A percentile compares a stretch with the other conserved stretches of the same genome.
Evolutionary conservation across 2,888 invertebrate species (phyloP).

Genomic region (Cenopis cana): DNA sequence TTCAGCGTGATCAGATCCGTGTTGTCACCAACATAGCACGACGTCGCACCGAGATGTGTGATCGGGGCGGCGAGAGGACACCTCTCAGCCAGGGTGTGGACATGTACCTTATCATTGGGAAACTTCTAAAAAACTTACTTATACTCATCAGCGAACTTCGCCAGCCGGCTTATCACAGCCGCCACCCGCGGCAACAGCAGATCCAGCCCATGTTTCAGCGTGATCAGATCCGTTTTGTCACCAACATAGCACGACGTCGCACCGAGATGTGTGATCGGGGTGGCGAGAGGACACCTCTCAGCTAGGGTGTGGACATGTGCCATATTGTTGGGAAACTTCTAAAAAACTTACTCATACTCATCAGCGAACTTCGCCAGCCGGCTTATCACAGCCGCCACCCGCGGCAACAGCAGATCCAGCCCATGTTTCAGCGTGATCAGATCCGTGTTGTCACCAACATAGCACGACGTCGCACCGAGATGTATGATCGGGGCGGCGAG

Average conservation of each 20-base stretch:
- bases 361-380: constrained; percentile 92
- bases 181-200: constrained; percentile 94
- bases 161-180: constrained; percentile 90
- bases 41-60: too few relatives aligned
- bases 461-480: constrained; percentile 98
- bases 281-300: constrained; percentile 94
- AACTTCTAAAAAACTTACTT: constrained; percentile 81
- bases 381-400: constrained; percentile 92
- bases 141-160: constrained; percentile 91
- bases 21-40: too few relatives aligned
- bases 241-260: constrained; percentile 99
- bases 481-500: constrained; percentile 98
- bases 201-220: constrained; percentile 94
- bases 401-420: constrained; percentile 93
- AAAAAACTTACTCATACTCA: constrained; percentile 86
- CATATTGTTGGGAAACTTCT: constrained; percentile 84
- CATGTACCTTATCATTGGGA: background rate
- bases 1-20: constrained; percentile 96
- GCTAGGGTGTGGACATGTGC: constrained; percentile 98
- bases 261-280: constrained; percentile 98
- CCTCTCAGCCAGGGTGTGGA: too few relatives aligned
- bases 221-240: constrained; percentile 97
- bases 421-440: constrained; percentile 95
- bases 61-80: too few relatives aligned
- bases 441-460: constrained; percentile 98